phyloP scores from a whole-genome alignment of 2,113 vertebrate species.

The Atractosteus spatula region DNA sequence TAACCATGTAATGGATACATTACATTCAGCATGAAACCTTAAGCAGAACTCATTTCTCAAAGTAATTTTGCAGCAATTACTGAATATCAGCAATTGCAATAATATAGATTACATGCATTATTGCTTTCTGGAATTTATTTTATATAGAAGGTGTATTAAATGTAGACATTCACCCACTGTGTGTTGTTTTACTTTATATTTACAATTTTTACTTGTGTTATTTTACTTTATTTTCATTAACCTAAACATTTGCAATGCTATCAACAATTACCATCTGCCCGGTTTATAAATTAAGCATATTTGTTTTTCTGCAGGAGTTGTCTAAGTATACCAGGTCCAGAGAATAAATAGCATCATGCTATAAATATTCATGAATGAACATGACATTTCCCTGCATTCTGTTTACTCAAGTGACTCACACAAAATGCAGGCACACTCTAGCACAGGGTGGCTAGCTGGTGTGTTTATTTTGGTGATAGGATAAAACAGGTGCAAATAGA shows the following conservation, averaged over 20 bases:
- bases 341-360: slow-evolving; percentile 44
- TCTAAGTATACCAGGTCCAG: slow-evolving; percentile 45
- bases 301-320: slow-evolving; percentile 44
- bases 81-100: too few relatives aligned
- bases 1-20: too few relatives aligned
- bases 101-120: too few relatives aligned
- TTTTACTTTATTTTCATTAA: slow-evolving; percentile 15
- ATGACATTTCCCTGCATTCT: slow-evolving; percentile 60
- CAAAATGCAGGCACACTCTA: slow-evolving; percentile 27
- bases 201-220: neutral
- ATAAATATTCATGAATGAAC: slow-evolving; percentile 67
- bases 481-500: too few relatives aligned
- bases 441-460: too few relatives aligned
- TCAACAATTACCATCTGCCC: slow-evolving; percentile 40
- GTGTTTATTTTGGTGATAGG: too few relatives aligned
- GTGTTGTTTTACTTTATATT: neutral
- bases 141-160: too few relatives aligned
- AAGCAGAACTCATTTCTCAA: too few relatives aligned
- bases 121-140: too few relatives aligned
- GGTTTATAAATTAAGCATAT: slow-evolving; percentile 31
- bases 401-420: slow-evolving; percentile 59
- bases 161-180: too few relatives aligned
- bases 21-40: too few relatives aligned
- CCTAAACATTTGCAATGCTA: slow-evolving; percentile 36
- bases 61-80: too few relatives aligned